Percentiles rank a stretch among this genome's conserved stretches.
Conservation (phyloP, 2,888 invertebrate species). For the Drosophila tripunctata region DNA sequence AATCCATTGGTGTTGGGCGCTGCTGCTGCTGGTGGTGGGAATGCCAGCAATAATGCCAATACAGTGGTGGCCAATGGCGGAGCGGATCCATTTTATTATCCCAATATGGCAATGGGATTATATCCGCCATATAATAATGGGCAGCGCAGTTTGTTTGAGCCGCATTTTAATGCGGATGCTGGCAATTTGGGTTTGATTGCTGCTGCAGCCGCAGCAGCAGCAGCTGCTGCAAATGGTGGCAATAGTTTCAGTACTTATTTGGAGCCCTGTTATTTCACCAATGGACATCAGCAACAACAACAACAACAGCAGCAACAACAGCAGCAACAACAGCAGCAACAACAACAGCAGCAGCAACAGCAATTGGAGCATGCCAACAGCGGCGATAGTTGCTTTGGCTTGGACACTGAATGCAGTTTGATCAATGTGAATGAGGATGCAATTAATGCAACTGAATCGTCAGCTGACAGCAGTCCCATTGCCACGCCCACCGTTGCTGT, state of each 20-base stretch:
- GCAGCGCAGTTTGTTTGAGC: slow-evolving; percentile 81
- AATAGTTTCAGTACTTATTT: slow-evolving; percentile 81
- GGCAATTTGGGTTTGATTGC: slow-evolving; percentile 53
- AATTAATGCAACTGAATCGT: slow-evolving; percentile 44
- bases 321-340: slow-evolving; percentile 39
- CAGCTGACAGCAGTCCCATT: slow-evolving; percentile 55
- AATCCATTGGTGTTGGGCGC: slow-evolving; percentile 84
- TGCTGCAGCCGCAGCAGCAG: no score
- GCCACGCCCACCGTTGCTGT: slow-evolving; percentile 49
- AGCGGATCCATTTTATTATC: slow-evolving; percentile 86
- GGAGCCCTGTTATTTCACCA: slow-evolving; percentile 82
- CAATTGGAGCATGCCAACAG: slow-evolving; percentile 51
- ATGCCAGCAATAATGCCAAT: slow-evolving; percentile 4
- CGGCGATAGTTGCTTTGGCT: slow-evolving; percentile 47
- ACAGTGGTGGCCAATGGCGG: no score
- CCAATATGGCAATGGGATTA: slow-evolving; percentile 84
- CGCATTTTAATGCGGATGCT: slow-evolving; percentile 76
- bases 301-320: slow-evolving; percentile 45
- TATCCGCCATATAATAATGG: slow-evolving; percentile 83
- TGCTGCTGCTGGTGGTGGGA: slow-evolving; percentile 40
- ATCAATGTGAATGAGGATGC: slow-evolving; percentile 34
- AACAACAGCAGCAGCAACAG: slow-evolving; percentile 57
- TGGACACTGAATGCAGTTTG: slow-evolving; percentile 63
- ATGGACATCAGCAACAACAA: slow-evolving; percentile 37
- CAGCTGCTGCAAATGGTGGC: slow-evolving; percentile 5